Base-by-base conservation (phyloP, 1,140 invertebrate genomes). In the Pygmarrhopalites habei region DNA sequence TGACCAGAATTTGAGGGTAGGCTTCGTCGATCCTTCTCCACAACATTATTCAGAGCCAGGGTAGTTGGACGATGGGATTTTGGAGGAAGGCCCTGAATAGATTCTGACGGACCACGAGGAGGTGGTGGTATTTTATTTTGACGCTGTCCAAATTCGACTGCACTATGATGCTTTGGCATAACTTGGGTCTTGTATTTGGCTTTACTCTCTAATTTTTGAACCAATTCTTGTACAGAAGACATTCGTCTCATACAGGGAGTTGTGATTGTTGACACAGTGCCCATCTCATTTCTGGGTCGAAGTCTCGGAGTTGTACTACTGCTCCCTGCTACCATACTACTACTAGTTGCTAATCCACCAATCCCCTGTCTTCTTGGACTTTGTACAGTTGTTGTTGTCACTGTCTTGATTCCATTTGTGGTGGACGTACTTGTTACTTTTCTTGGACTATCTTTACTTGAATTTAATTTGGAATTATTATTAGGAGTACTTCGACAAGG, bases 141-240 rank as follows among this genome's bases (percentile, higher is more conserved):
- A 15, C 19, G 29, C 19, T 15, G 39, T 46, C 15, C 39, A 32
- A 47, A 12, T 32, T 58, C 43, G 14, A 14, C 14, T 4, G 29
- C 29, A 35, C 43, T 51, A 7, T 5, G 10, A 19, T 17, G 4
- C 21, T 41, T 56, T 19, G 10, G 7, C 29, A 29, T 58, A 3
- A 21, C 21, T 32, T 46, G 55, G 19, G n/a, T 26, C 19, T 43
- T 47, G 17, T 1, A 19, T 19, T 46, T 55, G n/a, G 28, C 29
- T 39, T 43, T 47, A 26, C 0, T 49, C 17, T 55, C 39, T 30
- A 70, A 35, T 26, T 55, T 57, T 28, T 70, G 58, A 15, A 67
- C 65, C 21, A 67, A 43, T 43, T 70, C 65, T 44, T 70, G 65
- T 3, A 66, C 65, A 1, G 65, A 66, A 10, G 66, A 68, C 58